These are phyloP conservation scores for Malacoraja senta DNA, from an alignment of 2,797 vertebrate species.

Conservation along the genomic window DNA sequence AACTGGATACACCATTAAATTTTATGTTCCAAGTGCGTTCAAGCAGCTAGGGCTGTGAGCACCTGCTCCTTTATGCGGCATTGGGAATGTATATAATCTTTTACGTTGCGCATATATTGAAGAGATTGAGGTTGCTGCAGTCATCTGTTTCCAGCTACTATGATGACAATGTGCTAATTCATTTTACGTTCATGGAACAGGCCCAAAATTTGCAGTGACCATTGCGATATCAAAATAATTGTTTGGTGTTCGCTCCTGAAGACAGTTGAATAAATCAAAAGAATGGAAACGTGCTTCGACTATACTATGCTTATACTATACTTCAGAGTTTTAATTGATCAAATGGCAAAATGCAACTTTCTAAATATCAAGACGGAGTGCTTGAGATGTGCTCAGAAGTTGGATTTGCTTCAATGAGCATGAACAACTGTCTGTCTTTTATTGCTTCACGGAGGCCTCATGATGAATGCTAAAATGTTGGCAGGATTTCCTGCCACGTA, in stretches of 20 bases:
- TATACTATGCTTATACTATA: background rate
- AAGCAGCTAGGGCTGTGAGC: background rate
- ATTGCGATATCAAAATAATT: background rate
- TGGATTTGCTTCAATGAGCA: slow-evolving; percentile 24
- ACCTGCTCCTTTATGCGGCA: background rate
- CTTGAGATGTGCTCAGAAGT: slow-evolving; percentile 7
- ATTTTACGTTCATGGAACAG: background rate
- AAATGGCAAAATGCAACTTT: background rate
- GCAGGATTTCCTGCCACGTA: background rate
- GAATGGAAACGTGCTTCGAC: too few species aligned
- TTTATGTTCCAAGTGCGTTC: too few species aligned
- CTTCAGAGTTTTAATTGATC: background rate
- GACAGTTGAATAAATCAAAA: background rate
- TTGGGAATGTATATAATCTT: background rate
- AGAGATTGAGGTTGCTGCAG: background rate
- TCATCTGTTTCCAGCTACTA: background rate
- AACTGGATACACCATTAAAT: background rate
- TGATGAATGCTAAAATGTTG: background rate
- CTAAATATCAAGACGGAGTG: background rate
- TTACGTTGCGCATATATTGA: background rate
- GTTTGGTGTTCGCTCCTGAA: background rate
- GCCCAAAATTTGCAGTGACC: background rate
- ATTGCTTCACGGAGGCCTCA: background rate
- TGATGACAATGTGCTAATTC: background rate
- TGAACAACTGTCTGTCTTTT: slow-evolving; percentile 20